phyloP scores from a whole-genome alignment of 2,797 vertebrate species.

The Morelia viridis region DNA sequence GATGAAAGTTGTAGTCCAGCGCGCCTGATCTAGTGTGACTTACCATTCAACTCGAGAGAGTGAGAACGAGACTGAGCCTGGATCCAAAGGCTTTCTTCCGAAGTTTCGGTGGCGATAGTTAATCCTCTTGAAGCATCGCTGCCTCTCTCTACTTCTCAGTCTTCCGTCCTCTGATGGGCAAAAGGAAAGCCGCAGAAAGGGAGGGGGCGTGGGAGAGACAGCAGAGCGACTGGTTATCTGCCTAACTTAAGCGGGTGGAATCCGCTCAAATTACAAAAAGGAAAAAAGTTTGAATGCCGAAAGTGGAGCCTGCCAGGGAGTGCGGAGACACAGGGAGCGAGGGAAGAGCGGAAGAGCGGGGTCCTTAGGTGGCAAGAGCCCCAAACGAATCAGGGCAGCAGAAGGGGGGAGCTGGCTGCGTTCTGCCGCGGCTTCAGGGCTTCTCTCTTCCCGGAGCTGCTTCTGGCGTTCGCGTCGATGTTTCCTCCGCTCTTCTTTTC shows the following conservation, averaged over 20 bases:
- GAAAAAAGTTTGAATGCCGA: constrained; percentile 73
- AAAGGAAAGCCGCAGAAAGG: constrained; percentile 49
- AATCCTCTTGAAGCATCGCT: constrained; percentile 66
- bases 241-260: neutral
- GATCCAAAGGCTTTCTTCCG: neutral
- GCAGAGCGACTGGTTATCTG: constrained; percentile 36
- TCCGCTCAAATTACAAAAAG: neutral
- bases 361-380: neutral
- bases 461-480: constrained; percentile 72
- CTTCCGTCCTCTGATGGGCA: constrained; percentile 25
- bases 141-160: constrained; percentile 9
- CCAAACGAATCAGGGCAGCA: constrained; percentile 49
- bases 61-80: constrained; percentile 42
- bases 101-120: constrained; percentile 62
- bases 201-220: constrained; percentile 38
- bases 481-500: constrained; percentile 44
- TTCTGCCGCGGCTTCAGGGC: constrained; percentile 33
- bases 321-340: constrained; percentile 41
- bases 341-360: constrained; percentile 9
- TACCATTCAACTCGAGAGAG: constrained; percentile 68
- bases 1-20: neutral
- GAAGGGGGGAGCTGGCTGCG: constrained; percentile 51
- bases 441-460: constrained; percentile 56
- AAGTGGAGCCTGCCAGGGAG: constrained; percentile 58
- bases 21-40: constrained; percentile 6